A percentile compares a stretch with the other conserved stretches of the same genome.
Evolutionary conservation across 2,113 vertebrate species (phyloP).

Genomic region (Alethe castanea): DNA sequence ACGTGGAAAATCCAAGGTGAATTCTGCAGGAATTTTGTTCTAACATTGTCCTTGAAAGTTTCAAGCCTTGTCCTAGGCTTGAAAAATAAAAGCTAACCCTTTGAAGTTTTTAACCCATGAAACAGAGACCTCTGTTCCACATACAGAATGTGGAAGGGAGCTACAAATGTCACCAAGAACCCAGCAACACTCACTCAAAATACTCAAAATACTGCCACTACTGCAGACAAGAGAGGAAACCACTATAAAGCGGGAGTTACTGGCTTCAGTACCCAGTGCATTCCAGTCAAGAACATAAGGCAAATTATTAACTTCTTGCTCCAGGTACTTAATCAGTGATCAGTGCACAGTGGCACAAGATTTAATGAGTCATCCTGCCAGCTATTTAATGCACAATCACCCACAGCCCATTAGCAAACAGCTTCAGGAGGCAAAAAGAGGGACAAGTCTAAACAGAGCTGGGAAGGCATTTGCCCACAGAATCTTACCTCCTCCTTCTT

Average conservation of each 20-base stretch:
- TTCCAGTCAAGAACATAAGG: not conserved
- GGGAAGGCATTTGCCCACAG: not conserved
- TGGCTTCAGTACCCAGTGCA: not conserved
- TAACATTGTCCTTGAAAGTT: not conserved
- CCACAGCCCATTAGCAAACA: not conserved
- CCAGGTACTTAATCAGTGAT: not conserved
- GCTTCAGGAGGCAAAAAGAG: not conserved
- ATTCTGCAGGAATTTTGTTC: not conserved
- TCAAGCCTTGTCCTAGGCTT: not conserved
- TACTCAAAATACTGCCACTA: not conserved
- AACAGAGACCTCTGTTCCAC: not conserved
- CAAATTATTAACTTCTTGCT: not conserved
- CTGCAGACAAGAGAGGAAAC: not conserved
- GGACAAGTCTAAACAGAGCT: not conserved
- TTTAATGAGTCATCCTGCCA: not conserved
- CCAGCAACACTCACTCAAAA: not conserved
- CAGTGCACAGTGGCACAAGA: not conserved
- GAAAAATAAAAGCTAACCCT: not conserved
- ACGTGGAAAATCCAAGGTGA: not conserved
- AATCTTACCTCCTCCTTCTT: not conserved
- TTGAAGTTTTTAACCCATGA: not conserved
- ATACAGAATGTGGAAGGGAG: not conserved
- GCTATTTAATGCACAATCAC: not conserved
- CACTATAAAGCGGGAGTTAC: accelerated
- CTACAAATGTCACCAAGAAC: not conserved